A percentile compares a stretch with the other conserved stretches of the same genome.
phyloP scores from a whole-genome alignment of 2,113 vertebrate species.

The Chaenogobius annularis region DNA sequence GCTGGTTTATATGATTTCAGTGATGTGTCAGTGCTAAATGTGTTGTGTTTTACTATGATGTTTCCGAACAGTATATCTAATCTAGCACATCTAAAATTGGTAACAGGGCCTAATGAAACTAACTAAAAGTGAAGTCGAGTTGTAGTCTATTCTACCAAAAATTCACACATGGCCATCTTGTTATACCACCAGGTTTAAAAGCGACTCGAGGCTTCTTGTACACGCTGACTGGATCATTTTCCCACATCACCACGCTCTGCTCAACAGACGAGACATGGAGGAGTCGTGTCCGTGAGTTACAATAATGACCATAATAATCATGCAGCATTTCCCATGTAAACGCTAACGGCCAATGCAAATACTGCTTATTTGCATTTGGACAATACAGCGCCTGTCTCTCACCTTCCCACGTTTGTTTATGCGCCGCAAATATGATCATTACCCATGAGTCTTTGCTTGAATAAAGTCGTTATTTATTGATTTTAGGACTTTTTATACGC shows the following conservation, averaged over 20 bases:
- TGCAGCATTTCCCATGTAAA: background rate
- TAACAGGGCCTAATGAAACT: too few relatives aligned
- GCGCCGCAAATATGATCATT: background rate
- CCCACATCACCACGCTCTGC: slow-evolving; percentile 89
- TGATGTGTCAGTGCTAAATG: too few relatives aligned
- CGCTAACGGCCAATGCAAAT: background rate
- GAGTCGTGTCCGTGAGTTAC: slow-evolving; percentile 83
- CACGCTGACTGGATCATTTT: slow-evolving; percentile 92
- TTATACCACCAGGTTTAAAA: too few relatives aligned
- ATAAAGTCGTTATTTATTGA: background rate
- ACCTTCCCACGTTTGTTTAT: background rate
- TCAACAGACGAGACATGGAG: slow-evolving; percentile 92
- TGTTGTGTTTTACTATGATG: too few relatives aligned
- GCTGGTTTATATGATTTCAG: too few relatives aligned
- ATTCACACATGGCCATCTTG: too few relatives aligned
- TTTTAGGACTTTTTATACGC: background rate
- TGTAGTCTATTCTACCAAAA: too few relatives aligned
- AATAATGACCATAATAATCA: background rate
- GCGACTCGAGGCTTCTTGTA: slow-evolving; percentile 96
- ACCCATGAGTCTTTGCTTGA: background rate
- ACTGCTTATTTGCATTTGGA: background rate
- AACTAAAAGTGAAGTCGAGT: too few relatives aligned
- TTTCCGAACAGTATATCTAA: too few relatives aligned
- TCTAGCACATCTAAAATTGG: too few relatives aligned
- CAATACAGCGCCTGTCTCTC: background rate